phyloP scores from a whole-genome alignment of 2,888 invertebrate genomes.

The Erannis defoliaria region DNA sequence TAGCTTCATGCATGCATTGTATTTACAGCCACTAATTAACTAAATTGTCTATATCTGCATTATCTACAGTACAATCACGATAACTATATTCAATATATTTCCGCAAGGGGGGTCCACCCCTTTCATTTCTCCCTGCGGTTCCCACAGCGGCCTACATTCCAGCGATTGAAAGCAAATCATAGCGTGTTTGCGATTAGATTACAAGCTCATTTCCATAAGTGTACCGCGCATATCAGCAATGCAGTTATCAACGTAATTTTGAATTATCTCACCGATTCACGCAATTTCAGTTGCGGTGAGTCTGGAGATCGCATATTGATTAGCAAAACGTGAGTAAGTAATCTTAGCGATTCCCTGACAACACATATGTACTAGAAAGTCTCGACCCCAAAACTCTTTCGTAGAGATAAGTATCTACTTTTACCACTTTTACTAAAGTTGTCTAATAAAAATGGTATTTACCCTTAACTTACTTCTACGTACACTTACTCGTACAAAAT shows the following conservation, averaged over 20 bases:
- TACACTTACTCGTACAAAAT: not conserved
- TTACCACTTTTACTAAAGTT: no score
- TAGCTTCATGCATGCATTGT: no score
- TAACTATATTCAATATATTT: slow-evolving; percentile 2
- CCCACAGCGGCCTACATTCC: slow-evolving; percentile 50
- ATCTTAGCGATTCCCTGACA: slow-evolving; percentile 5
- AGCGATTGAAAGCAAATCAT: slow-evolving; percentile 61
- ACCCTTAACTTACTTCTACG: not conserved
- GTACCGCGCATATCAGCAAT: slow-evolving; percentile 52
- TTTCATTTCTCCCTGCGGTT: slow-evolving; percentile 15
- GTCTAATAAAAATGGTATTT: no score
- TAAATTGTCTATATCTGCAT: not conserved
- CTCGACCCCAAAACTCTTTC: not conserved
- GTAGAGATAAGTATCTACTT: not conserved
- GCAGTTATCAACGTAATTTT: slow-evolving; percentile 47
- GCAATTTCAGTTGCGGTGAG: slow-evolving; percentile 41
- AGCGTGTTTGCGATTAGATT: slow-evolving; percentile 61
- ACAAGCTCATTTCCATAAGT: slow-evolving; percentile 65
- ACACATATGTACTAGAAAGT: not conserved
- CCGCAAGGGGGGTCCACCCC: slow-evolving; percentile 9
- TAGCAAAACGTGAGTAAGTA: slow-evolving; percentile 12
- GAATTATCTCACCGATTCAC: slow-evolving; percentile 30
- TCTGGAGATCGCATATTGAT: slow-evolving; percentile 26
- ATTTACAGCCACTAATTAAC: no score
- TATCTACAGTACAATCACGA: not conserved